phyloP scores from a whole-genome alignment of 2,113 vertebrate species.

The Crotophaga sulcirostris region DNA sequence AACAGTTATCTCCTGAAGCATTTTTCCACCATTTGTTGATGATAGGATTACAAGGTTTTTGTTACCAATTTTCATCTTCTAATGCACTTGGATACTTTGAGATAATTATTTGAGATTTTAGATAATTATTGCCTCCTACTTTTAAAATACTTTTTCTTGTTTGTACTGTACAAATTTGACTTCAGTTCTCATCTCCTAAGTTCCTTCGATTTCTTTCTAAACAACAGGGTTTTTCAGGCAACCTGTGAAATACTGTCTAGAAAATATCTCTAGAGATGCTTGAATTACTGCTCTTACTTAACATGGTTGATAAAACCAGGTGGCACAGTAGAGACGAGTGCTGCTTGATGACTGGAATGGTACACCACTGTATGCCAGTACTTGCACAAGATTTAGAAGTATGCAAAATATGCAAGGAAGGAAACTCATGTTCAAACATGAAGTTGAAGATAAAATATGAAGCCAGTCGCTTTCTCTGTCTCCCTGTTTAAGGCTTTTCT shows the following conservation, averaged over 20 bases:
- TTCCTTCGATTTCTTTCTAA: background rate
- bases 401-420: background rate
- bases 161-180: background rate
- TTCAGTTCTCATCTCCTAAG: background rate
- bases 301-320: background rate
- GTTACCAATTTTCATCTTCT: background rate
- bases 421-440: background rate
- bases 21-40: background rate
- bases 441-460: background rate
- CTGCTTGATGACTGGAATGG: background rate
- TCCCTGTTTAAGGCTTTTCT: background rate
- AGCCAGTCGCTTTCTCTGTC: background rate
- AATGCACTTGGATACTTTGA: background rate
- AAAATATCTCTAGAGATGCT: background rate
- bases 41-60: background rate
- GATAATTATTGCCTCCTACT: background rate
- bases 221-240: background rate
- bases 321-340: background rate
- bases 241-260: background rate
- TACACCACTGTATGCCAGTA: background rate
- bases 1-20: background rate
- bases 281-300: background rate
- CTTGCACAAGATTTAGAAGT: background rate
- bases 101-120: background rate
- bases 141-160: background rate